A percentile compares a stretch with the other conserved stretches of the same genome.
phyloP scores from a whole-genome alignment of 2,113 vertebrate species.

The Arizona elegans region DNA sequence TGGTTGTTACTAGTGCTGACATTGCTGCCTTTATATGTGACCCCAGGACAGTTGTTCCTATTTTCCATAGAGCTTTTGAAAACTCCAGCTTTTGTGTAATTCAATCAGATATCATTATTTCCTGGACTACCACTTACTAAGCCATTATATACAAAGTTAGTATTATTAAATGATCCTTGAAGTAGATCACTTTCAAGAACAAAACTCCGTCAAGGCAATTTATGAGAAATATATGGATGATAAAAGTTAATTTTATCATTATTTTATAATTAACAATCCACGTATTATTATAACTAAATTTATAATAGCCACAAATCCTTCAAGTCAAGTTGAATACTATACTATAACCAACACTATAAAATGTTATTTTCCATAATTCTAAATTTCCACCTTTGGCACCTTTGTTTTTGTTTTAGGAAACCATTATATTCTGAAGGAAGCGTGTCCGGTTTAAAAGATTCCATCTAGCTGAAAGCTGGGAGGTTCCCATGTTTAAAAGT shows the following conservation, averaged over 20 bases:
- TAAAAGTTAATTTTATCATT: background rate
- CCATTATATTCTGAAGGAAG: background rate
- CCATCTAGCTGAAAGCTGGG: slow-evolving; percentile 10
- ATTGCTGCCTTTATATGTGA: background rate
- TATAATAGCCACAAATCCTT: background rate
- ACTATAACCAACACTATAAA: background rate
- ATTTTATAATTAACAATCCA: background rate
- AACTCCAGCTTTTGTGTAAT: background rate
- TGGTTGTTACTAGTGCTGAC: background rate
- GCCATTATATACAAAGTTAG: background rate
- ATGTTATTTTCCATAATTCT: background rate
- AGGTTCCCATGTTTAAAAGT: slow-evolving; percentile 2
- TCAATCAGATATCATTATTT: background rate
- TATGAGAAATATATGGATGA: background rate
- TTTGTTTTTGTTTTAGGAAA: slow-evolving; percentile 12
- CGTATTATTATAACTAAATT: background rate
- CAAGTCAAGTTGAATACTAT: background rate
- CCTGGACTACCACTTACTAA: background rate
- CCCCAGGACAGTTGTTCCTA: background rate
- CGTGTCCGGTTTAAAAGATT: background rate
- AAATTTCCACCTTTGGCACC: background rate
- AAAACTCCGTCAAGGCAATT: background rate
- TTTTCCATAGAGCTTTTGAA: background rate
- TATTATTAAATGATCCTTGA: background rate
- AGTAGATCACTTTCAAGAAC: background rate